phyloP scores from a whole-genome alignment of 2,888 invertebrate genomes.

The Phaedon cochleariae region DNA sequence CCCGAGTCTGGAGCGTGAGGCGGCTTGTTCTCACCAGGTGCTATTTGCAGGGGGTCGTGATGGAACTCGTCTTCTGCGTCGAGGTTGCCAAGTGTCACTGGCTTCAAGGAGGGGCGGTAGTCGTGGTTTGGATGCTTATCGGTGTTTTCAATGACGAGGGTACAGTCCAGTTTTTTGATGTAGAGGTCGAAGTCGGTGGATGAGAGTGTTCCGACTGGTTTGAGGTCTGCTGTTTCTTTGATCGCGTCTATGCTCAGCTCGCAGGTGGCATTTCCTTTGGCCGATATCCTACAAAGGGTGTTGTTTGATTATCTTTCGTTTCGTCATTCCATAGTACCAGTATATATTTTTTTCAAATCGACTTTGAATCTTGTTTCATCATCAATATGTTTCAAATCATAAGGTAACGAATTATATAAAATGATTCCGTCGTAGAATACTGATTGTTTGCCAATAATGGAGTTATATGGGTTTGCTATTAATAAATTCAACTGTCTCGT shows the following conservation, averaged over 20 bases:
- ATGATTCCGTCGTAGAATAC: no score
- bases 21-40: conserved; percentile 17
- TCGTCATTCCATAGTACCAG: no score
- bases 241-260: conserved; percentile 65
- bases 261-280: conserved; percentile 71
- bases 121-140: conserved; percentile 19
- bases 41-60: conserved; percentile 9
- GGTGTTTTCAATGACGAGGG: conserved; percentile 52
- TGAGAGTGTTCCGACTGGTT: conserved; percentile 64
- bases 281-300: conserved; percentile 64
- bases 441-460: no score
- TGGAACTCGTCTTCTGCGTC: conserved; percentile 8
- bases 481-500: no score
- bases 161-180: conserved; percentile 66
- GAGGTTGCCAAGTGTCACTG: conserved; percentile 28
- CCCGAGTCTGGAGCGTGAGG: conserved; percentile 15
- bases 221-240: conserved; percentile 62
- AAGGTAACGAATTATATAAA: no score
- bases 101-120: conserved; percentile 12
- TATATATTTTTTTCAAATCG: no score
- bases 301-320: not conserved
- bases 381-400: no score
- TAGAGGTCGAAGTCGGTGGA: conserved; percentile 73
- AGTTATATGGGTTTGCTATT: no score
- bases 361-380: no score